These are phyloP conservation scores for Plectropomus leopardus DNA, from an alignment of 2,113 vertebrate species.

Conservation along the genomic window DNA sequence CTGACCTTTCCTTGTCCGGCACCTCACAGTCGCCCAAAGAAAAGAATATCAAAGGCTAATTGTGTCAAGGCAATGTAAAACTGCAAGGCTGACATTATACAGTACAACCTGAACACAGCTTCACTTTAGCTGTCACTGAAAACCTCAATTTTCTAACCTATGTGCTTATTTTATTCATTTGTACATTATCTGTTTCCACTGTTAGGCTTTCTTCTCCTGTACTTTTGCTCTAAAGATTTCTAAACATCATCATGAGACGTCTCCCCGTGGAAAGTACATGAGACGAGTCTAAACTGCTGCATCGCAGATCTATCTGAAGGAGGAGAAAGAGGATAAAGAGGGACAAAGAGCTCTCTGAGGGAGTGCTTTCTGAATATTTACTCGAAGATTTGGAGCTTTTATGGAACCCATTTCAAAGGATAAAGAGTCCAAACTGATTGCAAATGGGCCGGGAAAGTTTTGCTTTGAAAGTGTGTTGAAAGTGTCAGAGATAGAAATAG, in stretches of 20 bases:
- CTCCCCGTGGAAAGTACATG: background rate
- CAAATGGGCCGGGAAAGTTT: constrained; percentile 1
- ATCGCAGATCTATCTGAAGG: constrained; percentile 15
- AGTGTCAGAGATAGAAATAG: background rate
- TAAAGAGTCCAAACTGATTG: constrained; percentile 9
- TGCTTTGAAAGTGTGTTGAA: background rate
- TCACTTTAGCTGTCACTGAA: background rate
- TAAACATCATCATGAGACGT: constrained; percentile 14
- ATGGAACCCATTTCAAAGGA: constrained; percentile 19
- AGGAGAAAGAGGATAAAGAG: constrained; percentile 13
- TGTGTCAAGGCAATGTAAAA: constrained; percentile 13
- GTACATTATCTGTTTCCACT: background rate
- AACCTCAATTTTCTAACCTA: background rate
- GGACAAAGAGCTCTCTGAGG: constrained; percentile 14
- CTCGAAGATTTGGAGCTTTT: constrained; percentile 17
- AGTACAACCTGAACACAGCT: background rate
- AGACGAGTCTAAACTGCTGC: constrained; percentile 17
- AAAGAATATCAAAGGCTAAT: constrained; percentile 45
- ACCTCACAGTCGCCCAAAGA: constrained; percentile 13
- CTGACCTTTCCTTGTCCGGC: constrained; percentile 56
- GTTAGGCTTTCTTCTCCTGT: background rate
- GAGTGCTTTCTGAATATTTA: constrained; percentile 25
- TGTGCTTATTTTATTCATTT: background rate
- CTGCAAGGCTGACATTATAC: constrained; percentile 1
- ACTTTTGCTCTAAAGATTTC: constrained; percentile 20